Base-by-base conservation (phyloP, 2,113 vertebrate genomes). In the Tricholaema leucomelas region DNA sequence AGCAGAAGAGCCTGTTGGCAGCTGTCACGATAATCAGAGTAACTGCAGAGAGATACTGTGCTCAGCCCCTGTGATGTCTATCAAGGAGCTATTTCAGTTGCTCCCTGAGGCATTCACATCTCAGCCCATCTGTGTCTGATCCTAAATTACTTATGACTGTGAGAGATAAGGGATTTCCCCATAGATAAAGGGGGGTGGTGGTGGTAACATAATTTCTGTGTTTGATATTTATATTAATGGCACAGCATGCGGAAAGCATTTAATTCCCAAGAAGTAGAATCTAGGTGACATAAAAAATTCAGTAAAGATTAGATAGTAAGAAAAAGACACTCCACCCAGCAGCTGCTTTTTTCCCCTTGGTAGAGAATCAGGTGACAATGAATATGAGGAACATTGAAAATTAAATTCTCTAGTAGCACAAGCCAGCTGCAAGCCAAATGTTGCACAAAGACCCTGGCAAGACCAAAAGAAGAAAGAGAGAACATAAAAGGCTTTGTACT, bases 41-140 rank as follows among this genome's bases (percentile, higher is more conserved):
- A 85, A 96, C 89, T 3, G 60, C 66, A 31, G 72, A 65, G 87
- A 78, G 77, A 58, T 84, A 46, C 77, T 87, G 88, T 84, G 90
- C 87, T 93, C 87, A 93, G 79, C 85, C 85, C 76, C 73, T 92
- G 70, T 78, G 82, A 95, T 95, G 87, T 90, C 92, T 96, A 79
- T 91, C 90, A 94, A 85, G 93, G 66, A 96, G 92, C 85, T 95
- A 90, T 93, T 96, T 96, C 95, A 88, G 82, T 73, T 94, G 85
- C 77, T 95, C 92, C 96, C 91, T 3, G 35, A 93, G 91, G 95
- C 91, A 85, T 89, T 92, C 85, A 75, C 89, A 92, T 96, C 89
- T 94, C 93, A 96, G 64, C 91, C 94, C 92, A 94, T 96, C 95
- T 94, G 94, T 92, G 92, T 91, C 91, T 94, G 93, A 95, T 95